These are phyloP conservation scores for Ictalurus furcatus DNA, from an alignment of 2,113 vertebrate species.

Conservation along the genomic window DNA sequence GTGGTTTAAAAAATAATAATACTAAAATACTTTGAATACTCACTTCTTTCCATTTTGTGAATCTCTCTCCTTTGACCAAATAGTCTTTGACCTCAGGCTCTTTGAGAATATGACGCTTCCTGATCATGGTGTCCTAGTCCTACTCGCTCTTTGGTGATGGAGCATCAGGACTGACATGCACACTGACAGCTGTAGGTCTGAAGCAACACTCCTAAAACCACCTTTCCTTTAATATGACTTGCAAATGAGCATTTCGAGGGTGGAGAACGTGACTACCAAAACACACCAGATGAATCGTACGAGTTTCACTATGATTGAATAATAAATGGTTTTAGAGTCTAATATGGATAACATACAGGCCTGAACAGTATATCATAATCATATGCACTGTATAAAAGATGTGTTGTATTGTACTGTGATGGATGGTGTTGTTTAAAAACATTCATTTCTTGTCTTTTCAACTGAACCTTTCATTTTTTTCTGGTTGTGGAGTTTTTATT, in stretches of 20 bases:
- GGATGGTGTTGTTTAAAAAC: not conserved
- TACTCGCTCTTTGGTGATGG: constrained; percentile 12
- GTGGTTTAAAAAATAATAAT: not conserved
- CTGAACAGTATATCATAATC: not conserved
- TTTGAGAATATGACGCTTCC: constrained; percentile 77
- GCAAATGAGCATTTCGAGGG: constrained; percentile 69
- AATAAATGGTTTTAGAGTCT: not conserved
- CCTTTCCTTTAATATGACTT: constrained; percentile 71
- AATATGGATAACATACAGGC: not conserved
- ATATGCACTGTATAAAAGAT: not conserved
- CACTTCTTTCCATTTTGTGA: constrained; percentile 96
- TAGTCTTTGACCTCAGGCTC: constrained; percentile 84
- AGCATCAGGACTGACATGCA: constrained; percentile 19
- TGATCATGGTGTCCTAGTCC: constrained; percentile 74
- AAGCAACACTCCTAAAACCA: constrained; percentile 6
- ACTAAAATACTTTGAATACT: constrained; percentile 64
- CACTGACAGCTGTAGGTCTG: not conserved
- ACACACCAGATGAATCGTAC: not conserved
- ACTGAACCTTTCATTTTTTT: not conserved
- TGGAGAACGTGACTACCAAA: constrained; percentile 22
- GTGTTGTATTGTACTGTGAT: not conserved
- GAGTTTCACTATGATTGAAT: not conserved
- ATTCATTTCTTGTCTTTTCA: not conserved
- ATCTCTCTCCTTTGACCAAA: constrained; percentile 88
- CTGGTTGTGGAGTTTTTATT: not conserved